phyloP scores from a whole-genome alignment of 2,888 invertebrate genomes.

The Drosophila cognata region DNA sequence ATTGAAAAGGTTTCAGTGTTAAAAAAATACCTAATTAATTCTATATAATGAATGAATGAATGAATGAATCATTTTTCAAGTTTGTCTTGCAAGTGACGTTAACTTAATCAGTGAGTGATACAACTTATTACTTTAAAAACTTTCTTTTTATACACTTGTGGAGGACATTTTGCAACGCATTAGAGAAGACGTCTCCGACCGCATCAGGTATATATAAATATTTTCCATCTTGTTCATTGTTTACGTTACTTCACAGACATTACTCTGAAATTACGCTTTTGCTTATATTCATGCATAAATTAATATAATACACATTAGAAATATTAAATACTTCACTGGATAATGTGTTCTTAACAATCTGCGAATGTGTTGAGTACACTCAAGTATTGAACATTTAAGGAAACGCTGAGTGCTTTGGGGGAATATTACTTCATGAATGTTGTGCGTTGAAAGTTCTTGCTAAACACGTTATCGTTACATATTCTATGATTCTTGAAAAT shows the following conservation, averaged over 20 bases:
- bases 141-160: not conserved
- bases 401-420: not conserved
- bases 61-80: not conserved
- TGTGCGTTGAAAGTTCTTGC: slow-evolving; percentile 9
- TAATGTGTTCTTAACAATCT: not conserved
- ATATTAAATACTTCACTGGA: not conserved
- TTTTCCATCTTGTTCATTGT: not conserved
- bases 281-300: not conserved
- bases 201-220: not conserved
- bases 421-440: not conserved
- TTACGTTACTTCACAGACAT: not conserved
- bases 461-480: slow-evolving; percentile 8
- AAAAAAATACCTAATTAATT: not conserved
- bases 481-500: slow-evolving; percentile 5
- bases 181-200: too few species aligned
- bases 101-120: not conserved
- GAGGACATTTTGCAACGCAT: too few species aligned
- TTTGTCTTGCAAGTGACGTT: not conserved
- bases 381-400: not conserved
- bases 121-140: not conserved
- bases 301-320: not conserved
- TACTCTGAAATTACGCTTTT: not conserved
- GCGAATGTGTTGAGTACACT: not conserved
- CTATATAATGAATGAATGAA: too few species aligned
- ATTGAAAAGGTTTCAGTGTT: not conserved